Evolutionary conservation across 2,888 invertebrate species (phyloP).

Genomic region (Spatulosminthurus flaviceps): DNA sequence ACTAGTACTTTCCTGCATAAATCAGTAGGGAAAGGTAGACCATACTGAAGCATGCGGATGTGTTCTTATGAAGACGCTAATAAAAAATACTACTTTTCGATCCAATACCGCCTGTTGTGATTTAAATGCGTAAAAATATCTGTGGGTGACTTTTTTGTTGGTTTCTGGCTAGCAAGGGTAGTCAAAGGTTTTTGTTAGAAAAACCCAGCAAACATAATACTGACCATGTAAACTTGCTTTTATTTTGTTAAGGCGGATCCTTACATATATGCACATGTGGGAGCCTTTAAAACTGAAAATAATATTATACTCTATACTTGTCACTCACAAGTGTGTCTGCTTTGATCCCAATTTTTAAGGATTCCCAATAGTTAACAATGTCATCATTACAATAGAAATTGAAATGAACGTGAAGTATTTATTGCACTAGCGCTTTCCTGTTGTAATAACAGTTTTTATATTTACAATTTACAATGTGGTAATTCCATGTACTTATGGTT

Average conservation of each 20-base stretch:
- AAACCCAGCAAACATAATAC: too few species aligned
- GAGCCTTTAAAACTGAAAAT: too few species aligned
- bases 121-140: slow-evolving; percentile 4
- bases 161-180: background rate
- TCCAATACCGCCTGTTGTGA: background rate
- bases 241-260: too few species aligned
- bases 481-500: background rate
- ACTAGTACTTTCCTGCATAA: too few species aligned
- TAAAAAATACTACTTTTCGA: background rate
- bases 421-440: slow-evolving; percentile 13
- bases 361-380: slow-evolving; percentile 9
- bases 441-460: background rate
- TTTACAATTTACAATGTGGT: background rate
- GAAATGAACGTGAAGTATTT: slow-evolving; percentile 14
- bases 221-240: too few species aligned
- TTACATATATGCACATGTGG: too few species aligned
- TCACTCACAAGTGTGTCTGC: background rate
- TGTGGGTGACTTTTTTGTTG: background rate
- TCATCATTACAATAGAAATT: slow-evolving; percentile 8
- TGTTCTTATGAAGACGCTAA: background rate
- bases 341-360: background rate
- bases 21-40: background rate
- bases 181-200: too few species aligned
- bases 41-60: background rate
- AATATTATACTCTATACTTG: background rate